A percentile compares a stretch with the other conserved stretches of the same genome.
These are phyloP conservation scores for Conistra vaccinii DNA, from an alignment of 2,888 invertebrate species.

Conservation along the genomic window DNA sequence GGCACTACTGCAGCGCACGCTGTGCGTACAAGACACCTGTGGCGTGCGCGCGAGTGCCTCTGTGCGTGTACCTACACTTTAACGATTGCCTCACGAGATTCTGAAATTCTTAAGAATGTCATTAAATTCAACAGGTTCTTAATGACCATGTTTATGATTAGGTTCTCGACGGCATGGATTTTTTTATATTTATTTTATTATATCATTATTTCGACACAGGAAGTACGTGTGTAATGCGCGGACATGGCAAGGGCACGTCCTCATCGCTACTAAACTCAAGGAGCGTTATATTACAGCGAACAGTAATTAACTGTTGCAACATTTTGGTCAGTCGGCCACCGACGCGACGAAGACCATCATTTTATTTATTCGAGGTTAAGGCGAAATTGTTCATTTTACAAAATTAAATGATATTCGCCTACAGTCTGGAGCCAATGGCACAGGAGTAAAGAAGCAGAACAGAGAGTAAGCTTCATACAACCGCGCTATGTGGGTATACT, in stretches of 20 bases:
- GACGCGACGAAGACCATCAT: background rate
- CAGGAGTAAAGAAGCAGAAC: too few relatives aligned
- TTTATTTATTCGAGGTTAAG: constrained; percentile 45
- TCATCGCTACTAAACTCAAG: constrained; percentile 29
- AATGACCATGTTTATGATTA: constrained; percentile 5
- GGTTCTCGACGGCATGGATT: constrained; percentile 5
- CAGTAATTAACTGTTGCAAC: constrained; percentile 36
- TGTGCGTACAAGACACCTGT: background rate
- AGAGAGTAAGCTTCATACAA: too few relatives aligned
- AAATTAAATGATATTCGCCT: constrained; percentile 6
- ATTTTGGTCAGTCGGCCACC: constrained; percentile 8
- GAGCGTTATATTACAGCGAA: constrained; percentile 24
- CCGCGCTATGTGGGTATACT: too few relatives aligned
- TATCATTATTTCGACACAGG: constrained; percentile 54
- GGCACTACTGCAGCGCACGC: background rate
- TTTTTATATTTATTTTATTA: constrained; percentile 13
- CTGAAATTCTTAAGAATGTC: constrained; percentile 9
- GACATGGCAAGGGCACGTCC: constrained; percentile 63
- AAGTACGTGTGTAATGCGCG: constrained; percentile 42
- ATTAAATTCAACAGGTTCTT: background rate
- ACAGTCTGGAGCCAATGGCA: constrained; percentile 7
- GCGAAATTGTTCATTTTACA: constrained; percentile 38
- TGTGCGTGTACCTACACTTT: background rate
- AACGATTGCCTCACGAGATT: constrained; percentile 17
- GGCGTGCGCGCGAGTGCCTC: background rate